phyloP scores from a whole-genome alignment of 2,113 vertebrate genomes.

The Theristicus caerulescens region DNA sequence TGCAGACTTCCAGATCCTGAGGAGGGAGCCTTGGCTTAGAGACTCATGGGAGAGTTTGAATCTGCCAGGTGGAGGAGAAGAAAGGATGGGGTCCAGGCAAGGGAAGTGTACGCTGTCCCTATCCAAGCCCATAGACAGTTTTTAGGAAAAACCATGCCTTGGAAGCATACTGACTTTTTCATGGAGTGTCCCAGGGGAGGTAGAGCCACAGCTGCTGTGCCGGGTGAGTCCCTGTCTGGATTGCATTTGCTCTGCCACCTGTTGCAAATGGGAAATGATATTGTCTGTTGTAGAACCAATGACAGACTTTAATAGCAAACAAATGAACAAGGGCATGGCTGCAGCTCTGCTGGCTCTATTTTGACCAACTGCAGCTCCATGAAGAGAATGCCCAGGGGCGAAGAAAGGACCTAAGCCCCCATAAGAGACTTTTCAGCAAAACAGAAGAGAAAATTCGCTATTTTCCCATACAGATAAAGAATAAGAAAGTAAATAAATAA shows the following conservation, averaged over 20 bases:
- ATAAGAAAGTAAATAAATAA: background rate
- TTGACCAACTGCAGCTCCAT: background rate
- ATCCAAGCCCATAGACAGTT: background rate
- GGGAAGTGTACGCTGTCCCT: background rate
- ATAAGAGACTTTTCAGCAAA: background rate
- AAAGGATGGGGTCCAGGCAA: background rate
- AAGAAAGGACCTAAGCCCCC: background rate
- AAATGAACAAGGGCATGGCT: background rate
- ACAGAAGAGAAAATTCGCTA: background rate
- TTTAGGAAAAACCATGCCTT: background rate
- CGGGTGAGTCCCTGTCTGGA: background rate
- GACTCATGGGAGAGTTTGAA: background rate
- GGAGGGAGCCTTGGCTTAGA: background rate
- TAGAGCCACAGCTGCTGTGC: slow-evolving; percentile 7
- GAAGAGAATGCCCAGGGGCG: background rate
- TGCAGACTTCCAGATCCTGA: background rate
- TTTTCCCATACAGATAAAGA: background rate
- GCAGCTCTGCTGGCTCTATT: background rate
- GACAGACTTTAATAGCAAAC: background rate
- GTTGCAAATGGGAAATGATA: slow-evolving; percentile 10
- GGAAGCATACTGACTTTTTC: background rate
- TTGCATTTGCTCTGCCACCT: slow-evolving; percentile 31
- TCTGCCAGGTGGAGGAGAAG: background rate
- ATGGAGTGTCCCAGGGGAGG: background rate
- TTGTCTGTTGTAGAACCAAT: background rate